Percentiles rank a stretch among this genome's conserved stretches.
These are phyloP conservation scores for Laterallus jamaicensis DNA, from an alignment of 2,113 vertebrate species.

Conservation along the genomic window DNA sequence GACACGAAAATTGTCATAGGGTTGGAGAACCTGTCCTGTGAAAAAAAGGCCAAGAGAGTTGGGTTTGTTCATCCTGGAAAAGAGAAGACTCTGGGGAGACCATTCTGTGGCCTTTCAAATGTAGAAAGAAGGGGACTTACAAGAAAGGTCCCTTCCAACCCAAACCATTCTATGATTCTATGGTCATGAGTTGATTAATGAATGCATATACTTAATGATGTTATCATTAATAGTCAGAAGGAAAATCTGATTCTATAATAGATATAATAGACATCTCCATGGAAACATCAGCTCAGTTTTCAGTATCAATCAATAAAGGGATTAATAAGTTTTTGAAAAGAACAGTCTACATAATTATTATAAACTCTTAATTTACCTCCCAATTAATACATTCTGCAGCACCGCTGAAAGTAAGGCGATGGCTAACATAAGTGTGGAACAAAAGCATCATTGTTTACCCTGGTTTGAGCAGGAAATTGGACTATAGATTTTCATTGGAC, in stretches of 20 bases:
- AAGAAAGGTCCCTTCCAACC: background rate
- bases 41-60: background rate
- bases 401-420: background rate
- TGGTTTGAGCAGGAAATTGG: background rate
- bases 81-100: background rate
- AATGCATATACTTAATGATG: background rate
- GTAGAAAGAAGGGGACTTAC: background rate
- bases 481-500: background rate
- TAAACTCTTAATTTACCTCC: background rate
- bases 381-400: background rate
- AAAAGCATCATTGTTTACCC: background rate
- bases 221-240: background rate
- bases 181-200: background rate
- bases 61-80: background rate
- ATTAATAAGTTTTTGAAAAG: background rate
- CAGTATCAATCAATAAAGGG: background rate
- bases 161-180: background rate
- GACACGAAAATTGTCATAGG: background rate
- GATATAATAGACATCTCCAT: background rate
- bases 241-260: background rate
- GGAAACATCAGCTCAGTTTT: background rate
- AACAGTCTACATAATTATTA: background rate
- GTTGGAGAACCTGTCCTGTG: background rate
- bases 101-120: background rate
- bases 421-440: background rate